phyloP scores from a whole-genome alignment of 2,797 vertebrate genomes.

The Pachyuromys duprasi region DNA sequence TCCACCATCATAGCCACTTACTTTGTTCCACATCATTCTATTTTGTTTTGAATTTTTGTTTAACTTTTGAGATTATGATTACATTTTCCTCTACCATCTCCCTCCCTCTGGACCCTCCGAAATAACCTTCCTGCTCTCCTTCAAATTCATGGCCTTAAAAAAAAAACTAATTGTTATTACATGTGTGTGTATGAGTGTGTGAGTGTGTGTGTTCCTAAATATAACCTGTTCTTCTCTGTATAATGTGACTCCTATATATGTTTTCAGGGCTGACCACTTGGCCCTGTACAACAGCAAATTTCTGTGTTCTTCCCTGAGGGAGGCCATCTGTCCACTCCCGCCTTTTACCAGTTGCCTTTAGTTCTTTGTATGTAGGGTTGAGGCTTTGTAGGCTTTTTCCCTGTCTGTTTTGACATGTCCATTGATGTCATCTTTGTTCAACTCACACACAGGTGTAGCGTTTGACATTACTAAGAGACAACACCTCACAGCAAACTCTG shows the following conservation, averaged over 20 bases:
- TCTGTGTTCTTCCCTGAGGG: not conserved
- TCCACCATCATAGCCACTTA: not conserved
- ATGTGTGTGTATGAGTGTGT: not conserved
- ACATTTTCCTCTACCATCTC: not conserved
- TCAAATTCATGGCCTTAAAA: not conserved
- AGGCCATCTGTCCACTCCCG: no score
- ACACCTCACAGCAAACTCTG: not conserved
- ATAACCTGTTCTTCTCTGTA: not conserved
- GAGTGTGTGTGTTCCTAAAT: not conserved
- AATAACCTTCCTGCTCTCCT: not conserved
- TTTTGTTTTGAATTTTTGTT: not conserved
- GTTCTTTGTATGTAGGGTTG: not conserved
- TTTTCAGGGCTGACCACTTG: not conserved
- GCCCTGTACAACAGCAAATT: not conserved
- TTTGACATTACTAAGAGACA: not conserved
- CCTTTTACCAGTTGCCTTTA: not conserved
- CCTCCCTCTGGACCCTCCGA: not conserved
- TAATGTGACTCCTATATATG: not conserved
- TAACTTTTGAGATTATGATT: not conserved
- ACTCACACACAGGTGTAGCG: not conserved
- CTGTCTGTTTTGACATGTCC: not conserved
- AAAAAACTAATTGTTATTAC: not conserved
- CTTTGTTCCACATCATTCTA: not conserved
- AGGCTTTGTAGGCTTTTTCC: not conserved
- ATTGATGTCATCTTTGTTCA: not conserved